phyloP scores from a whole-genome alignment of 2,113 vertebrate genomes.

The Paralichthys olivaceus region DNA sequence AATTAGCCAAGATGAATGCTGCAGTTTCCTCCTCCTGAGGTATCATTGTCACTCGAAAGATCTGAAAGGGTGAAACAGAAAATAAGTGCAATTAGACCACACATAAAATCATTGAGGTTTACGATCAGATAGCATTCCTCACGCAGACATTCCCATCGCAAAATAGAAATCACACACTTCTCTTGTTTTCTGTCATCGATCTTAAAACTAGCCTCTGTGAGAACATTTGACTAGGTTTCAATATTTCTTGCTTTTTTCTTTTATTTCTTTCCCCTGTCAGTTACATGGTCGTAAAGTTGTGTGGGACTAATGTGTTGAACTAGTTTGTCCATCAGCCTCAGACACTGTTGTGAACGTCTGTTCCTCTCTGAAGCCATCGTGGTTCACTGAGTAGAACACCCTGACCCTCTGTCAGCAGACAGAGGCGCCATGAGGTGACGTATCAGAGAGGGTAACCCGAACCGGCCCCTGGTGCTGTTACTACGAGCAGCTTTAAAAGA shows the following conservation, averaged over 20 bases:
- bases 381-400: neutral
- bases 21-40: slow-evolving; percentile 73
- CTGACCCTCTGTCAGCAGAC: slow-evolving; percentile 10
- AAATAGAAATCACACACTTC: slow-evolving; percentile 17
- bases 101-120: slow-evolving; percentile 56
- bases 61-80: slow-evolving; percentile 60
- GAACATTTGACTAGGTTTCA: neutral
- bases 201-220: neutral
- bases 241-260: slow-evolving; percentile 6
- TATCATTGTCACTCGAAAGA: slow-evolving; percentile 36
- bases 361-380: neutral
- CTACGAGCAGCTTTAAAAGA: slow-evolving; percentile 29
- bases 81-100: slow-evolving; percentile 86
- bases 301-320: neutral
- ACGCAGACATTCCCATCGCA: slow-evolving; percentile 77
- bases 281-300: neutral
- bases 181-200: neutral
- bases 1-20: slow-evolving; percentile 82
- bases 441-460: neutral
- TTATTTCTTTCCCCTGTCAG: neutral
- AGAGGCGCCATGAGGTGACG: neutral
- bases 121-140: slow-evolving; percentile 73
- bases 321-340: slow-evolving; percentile 12
- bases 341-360: neutral
- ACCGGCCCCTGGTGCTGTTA: neutral